Conservation (phyloP, 2,113 vertebrate species). For the Stomatorhinus ivindoensis region DNA sequence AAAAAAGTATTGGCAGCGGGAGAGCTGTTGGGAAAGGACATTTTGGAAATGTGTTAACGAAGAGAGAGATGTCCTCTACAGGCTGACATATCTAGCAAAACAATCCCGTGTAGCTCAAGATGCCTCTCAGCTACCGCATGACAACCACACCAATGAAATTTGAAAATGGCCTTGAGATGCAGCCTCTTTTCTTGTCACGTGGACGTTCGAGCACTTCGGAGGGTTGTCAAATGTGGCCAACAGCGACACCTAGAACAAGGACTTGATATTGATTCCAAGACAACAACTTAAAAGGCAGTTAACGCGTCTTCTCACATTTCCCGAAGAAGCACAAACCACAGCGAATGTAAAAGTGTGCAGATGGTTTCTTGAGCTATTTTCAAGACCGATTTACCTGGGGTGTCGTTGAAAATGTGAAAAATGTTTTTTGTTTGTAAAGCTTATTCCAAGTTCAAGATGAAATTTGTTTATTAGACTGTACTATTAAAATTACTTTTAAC, state of each 20-base stretch:
- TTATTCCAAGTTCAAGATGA: slow-evolving; percentile 27
- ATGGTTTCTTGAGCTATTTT: background rate
- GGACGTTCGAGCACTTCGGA: slow-evolving; percentile 56
- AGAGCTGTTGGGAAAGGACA: slow-evolving; percentile 99
- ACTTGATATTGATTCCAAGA: slow-evolving; percentile 65
- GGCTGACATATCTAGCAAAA: slow-evolving; percentile 99
- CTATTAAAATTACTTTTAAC: background rate
- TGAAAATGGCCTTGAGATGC: slow-evolving; percentile 95
- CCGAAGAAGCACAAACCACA: slow-evolving; percentile 16
- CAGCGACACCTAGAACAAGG: slow-evolving; percentile 85
- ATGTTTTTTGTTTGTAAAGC: background rate
- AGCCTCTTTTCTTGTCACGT: slow-evolving; percentile 75
- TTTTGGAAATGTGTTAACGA: slow-evolving; percentile 92
- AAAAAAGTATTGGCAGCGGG: slow-evolving; percentile 96
- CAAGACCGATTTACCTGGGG: background rate
- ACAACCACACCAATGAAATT: slow-evolving; percentile 98
- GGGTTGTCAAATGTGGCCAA: slow-evolving; percentile 73
- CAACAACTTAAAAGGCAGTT: slow-evolving; percentile 24
- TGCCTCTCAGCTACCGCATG: slow-evolving; percentile 96
- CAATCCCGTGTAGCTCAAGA: slow-evolving; percentile 93
- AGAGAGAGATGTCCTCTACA: slow-evolving; percentile 97
- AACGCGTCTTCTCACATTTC: slow-evolving; percentile 5
- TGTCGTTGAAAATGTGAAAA: background rate
- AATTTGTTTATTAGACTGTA: background rate
- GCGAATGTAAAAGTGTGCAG: background rate